A percentile compares a stretch with the other conserved stretches of the same genome.
phyloP scores from a whole-genome alignment of 2,797 vertebrate genomes.

The Emys orbicularis region DNA sequence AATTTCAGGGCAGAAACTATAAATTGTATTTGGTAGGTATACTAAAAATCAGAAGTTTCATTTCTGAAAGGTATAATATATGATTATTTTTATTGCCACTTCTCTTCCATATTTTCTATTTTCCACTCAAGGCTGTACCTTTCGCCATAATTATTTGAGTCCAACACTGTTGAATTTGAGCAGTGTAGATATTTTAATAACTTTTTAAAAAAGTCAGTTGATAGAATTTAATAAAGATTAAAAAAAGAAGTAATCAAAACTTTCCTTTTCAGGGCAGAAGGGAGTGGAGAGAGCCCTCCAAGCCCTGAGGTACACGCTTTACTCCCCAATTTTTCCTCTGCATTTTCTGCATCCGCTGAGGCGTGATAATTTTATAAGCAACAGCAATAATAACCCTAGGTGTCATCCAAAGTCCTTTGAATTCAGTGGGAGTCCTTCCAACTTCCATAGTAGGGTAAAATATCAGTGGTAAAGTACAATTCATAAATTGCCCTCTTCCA shows the following conservation, averaged over 20 bases:
- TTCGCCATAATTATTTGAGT: not conserved
- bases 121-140: not conserved
- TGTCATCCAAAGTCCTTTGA: not conserved
- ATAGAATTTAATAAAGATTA: not conserved
- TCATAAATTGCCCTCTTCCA: rapidly evolving
- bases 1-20: not conserved
- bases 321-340: not conserved
- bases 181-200: not conserved
- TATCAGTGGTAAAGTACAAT: constrained; percentile 21
- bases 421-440: not conserved
- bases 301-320: not conserved
- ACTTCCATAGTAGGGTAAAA: not conserved
- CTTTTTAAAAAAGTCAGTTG: not conserved
- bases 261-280: not conserved
- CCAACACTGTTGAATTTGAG: not conserved
- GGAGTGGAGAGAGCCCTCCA: not conserved
- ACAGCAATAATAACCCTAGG: not conserved
- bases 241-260: not conserved
- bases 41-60: constrained; percentile 6
- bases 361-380: not conserved
- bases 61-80: not conserved
- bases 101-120: constrained; percentile 1
- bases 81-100: not conserved
- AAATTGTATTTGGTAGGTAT: constrained; percentile 29
- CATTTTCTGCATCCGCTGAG: not conserved